Percentiles rank a stretch among this genome's conserved stretches.
Conservation (phyloP, 2,888 invertebrate genomes). For the Cryptocephalus primarius region DNA sequence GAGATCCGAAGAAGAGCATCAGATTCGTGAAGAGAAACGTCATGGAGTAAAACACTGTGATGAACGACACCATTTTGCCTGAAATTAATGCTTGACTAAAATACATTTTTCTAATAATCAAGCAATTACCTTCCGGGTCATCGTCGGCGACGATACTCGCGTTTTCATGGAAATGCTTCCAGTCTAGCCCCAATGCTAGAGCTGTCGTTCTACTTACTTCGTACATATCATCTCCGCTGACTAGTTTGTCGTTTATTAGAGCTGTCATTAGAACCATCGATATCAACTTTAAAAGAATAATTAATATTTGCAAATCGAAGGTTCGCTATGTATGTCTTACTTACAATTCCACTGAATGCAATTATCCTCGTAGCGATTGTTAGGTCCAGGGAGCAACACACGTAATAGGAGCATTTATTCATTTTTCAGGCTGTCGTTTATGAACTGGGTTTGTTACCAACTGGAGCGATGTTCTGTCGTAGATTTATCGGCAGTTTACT, state of each 20-base stretch:
- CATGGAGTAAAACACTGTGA: slow-evolving; percentile 8
- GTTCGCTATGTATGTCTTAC: no score
- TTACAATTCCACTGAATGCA: no score
- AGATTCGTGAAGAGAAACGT: slow-evolving; percentile 8
- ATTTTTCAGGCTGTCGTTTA: no score
- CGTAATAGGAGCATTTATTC: no score
- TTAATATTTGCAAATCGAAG: no score
- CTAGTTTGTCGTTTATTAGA: slow-evolving; percentile 9
- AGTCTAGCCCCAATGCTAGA: slow-evolving; percentile 12
- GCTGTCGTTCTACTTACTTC: slow-evolving; percentile 10
- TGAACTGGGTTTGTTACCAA: no score
- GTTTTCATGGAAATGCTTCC: slow-evolving; percentile 10
- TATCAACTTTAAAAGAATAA: slow-evolving; percentile 7
- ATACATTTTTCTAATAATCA: neutral
- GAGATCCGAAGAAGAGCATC: slow-evolving; percentile 7
- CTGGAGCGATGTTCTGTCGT: no score
- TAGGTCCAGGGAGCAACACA: no score
- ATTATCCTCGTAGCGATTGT: no score
- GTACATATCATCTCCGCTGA: slow-evolving; percentile 5
- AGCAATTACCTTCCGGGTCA: slow-evolving; percentile 10
- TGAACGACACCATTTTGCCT: slow-evolving; percentile 9
- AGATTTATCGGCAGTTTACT: no score
- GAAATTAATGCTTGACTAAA: slow-evolving; percentile 1
- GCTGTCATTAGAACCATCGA: slow-evolving; percentile 8
- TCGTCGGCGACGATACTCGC: slow-evolving; percentile 4